Base-by-base conservation (phyloP, 2,888 invertebrate genomes). In the Digitonthophagus gazella region DNA sequence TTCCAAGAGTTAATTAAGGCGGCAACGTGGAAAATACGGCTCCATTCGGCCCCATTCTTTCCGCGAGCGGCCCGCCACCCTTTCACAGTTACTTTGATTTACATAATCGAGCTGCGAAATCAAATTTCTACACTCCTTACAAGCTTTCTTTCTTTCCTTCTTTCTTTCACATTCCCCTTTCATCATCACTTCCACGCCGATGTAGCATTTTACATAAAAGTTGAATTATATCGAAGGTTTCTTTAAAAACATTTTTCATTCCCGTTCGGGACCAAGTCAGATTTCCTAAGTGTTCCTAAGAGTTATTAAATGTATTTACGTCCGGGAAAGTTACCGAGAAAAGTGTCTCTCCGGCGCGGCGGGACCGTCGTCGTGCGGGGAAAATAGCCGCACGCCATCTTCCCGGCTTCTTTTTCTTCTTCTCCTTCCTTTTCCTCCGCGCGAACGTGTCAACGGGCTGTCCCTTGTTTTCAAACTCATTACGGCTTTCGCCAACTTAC, bases 391-490 rank as follows among this genome's bases (percentile, higher is more conserved):
- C 11, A 15, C 44, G 11, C 28, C 28, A 44, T 44, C 28, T 44
- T 44, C 28, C 28, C 28, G 28, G 28, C 11, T 44, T 44, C 11
- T 11, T 8, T 6, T 44, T 44, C 28, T 44, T 44, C 11, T 11
- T 11, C 11, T 44, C 1, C 28, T 11, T 44, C 28, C 28, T 44
- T 44, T 44, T 44, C 68, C 44, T 58, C 28, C 58, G 22, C 28
- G 19, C 16, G 15, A 65, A 65, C 65, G 66, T 69, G 72, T 77
- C 80, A 78, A 80, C 80, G 80, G 81, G 80, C 81, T 79, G 81
- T 81, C 80, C 78, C 78, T 82, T 82, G 82, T 82, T 82, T 82
- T 81, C 82, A 77, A 82, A 81, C 80, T 82, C 82, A 82, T 83
- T 83, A 82, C 80, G 80, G 78, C 80, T 80, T 80, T 81, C 79